Conservation (phyloP, 2,797 vertebrate species). For the Falco naumanni region DNA sequence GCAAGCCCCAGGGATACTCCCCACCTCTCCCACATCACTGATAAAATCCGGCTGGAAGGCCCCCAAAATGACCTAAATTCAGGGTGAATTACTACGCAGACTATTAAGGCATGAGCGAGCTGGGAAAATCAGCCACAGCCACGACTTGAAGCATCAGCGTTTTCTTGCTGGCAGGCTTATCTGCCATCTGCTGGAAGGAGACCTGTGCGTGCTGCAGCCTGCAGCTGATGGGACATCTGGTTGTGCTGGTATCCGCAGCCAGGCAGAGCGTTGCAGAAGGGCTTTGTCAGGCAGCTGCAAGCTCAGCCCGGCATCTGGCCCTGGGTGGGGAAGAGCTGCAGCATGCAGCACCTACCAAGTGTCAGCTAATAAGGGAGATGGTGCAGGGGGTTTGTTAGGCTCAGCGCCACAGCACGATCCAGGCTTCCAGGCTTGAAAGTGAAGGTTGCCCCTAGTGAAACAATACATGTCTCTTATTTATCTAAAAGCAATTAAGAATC, state of each 20-base stretch:
- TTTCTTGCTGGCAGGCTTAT: neutral
- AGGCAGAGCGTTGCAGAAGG: neutral
- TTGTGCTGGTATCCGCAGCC: accelerated
- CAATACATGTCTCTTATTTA: neutral
- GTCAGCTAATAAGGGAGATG: neutral
- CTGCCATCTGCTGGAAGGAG: neutral
- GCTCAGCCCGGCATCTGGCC: neutral
- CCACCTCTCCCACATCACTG: neutral
- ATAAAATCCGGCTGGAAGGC: neutral
- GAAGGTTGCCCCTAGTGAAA: neutral
- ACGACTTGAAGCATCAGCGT: neutral
- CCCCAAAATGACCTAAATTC: neutral
- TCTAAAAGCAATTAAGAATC: neutral
- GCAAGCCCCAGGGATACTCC: neutral
- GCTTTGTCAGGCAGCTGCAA: too few species aligned
- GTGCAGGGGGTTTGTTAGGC: neutral
- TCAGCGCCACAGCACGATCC: neutral
- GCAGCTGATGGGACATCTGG: neutral
- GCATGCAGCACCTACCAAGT: accelerated
- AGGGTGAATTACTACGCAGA: neutral
- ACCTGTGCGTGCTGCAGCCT: neutral
- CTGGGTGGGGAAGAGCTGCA: too few species aligned
- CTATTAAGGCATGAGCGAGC: neutral
- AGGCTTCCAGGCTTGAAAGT: neutral
- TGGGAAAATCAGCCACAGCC: neutral